These are phyloP conservation scores for Temnothorax longispinosus DNA, from an alignment of 1,140 invertebrate species.

Conservation along the genomic window DNA sequence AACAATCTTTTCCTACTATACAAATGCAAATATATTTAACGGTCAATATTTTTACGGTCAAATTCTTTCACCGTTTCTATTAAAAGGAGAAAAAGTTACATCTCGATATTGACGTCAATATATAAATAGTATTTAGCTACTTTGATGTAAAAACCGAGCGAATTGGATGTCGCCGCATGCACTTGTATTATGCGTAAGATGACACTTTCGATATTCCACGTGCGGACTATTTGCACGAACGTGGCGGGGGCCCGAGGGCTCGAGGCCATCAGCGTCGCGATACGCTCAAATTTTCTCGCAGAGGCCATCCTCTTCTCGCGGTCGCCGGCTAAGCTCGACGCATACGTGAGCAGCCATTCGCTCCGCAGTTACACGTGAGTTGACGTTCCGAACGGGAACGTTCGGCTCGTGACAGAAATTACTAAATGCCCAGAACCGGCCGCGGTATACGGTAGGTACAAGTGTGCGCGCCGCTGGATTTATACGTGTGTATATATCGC, in stretches of 20 bases:
- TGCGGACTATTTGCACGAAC: conserved; percentile 49
- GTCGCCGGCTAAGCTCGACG: conserved; percentile 64
- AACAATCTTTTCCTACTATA: background rate
- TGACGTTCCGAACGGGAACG: conserved; percentile 77
- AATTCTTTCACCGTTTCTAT: background rate
- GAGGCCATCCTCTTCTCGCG: conserved; percentile 73
- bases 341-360: conserved; percentile 73
- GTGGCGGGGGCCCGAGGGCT: conserved; percentile 14
- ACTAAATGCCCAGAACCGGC: conserved; percentile 71
- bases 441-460: conserved; percentile 67
- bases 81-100: background rate
- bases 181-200: conserved; percentile 19
- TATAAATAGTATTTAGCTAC: background rate
- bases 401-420: conserved; percentile 85
- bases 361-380: conserved; percentile 71
- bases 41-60: background rate
- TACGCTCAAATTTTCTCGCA: conserved; percentile 74
- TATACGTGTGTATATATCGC: conserved; percentile 68
- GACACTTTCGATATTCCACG: conserved; percentile 54
- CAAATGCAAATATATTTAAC: background rate
- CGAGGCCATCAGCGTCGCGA: conserved; percentile 53
- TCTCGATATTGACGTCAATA: background rate
- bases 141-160: background rate
- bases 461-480: conserved; percentile 63
- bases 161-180: background rate